Base-by-base conservation (phyloP, 2,888 invertebrate species). In the Mantis religiosa region DNA sequence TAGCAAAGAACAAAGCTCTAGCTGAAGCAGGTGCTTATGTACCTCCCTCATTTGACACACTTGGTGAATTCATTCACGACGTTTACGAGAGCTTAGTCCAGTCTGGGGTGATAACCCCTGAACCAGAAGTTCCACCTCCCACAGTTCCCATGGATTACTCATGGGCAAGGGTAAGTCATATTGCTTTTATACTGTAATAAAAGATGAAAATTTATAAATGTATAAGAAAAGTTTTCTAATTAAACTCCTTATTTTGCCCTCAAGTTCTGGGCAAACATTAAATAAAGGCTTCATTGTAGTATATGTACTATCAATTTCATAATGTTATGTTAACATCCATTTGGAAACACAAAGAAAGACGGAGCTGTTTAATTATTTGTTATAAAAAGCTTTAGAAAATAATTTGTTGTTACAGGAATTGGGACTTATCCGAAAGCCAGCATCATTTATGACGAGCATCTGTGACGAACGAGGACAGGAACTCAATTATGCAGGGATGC, bases 61-160 rank as follows among this genome's bases (percentile, higher is more conserved):
- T 96, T 27, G 99, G 98, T n/a, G 97, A 97, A 90, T 93, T 96
- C 3, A 97, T 98, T 91, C 95, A 95, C 92, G 95, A 94, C 91
- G 97, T 97, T 0, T 98, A 97, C 93, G 93, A 94, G 87, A 93
- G 95, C 87, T 94, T 99, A 90, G 98, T 99, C 0, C 94, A 95
- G 88, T 95, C 95, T 28, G 98, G 98, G 82, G 95, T 95, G 88
- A 97, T 99, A 91, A 96, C 97, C 14, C 98, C 98, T 0, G 96
- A 96, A 91, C 96, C 97, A 84, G 99, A 99, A 93, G 95, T 97
- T 87, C 98, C 99, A 15, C 99, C 99, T 81, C 99, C 99, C 3
- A 99, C 99, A 28, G 99, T 99, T n/a, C 99, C 99, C 14, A 99
- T 99, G 99, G 99, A 99, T 93, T 99, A 98, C 93, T 98, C 97